A percentile compares a stretch with the other conserved stretches of the same genome.
Evolutionary conservation across 2,888 invertebrate species (phyloP).

Genomic region (Druceiella hillmani): DNA sequence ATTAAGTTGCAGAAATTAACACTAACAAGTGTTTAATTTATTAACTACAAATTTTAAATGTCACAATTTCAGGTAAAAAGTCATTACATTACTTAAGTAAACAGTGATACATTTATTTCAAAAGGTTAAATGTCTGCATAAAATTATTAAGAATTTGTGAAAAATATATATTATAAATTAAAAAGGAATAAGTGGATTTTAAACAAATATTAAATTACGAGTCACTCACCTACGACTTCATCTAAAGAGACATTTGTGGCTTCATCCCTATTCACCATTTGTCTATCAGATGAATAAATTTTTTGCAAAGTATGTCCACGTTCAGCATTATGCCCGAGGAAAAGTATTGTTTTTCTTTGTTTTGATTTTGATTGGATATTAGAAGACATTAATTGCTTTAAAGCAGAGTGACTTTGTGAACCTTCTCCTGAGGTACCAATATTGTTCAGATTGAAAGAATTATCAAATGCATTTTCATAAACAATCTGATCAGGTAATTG

Average conservation of each 20-base stretch:
- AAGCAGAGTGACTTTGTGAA: no score
- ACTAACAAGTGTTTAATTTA: no score
- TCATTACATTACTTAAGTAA: no score
- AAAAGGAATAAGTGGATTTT: background rate
- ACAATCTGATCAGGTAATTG: conserved; percentile 36
- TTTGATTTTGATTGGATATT: conserved; percentile 36
- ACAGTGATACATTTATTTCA: no score
- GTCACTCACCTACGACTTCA: no score
- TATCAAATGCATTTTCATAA: conserved; percentile 32
- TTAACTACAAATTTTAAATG: no score
- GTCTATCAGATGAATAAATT: conserved; percentile 37
- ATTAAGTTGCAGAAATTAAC: no score
- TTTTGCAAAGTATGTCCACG: conserved; percentile 42
- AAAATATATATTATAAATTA: conserved; percentile 11
- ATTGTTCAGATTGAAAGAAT: no score
- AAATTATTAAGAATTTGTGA: conserved; percentile 5
- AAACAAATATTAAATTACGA: conserved; percentile 26
- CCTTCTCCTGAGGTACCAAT: no score
- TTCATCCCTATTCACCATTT: conserved; percentile 30
- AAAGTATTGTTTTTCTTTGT: conserved; percentile 40
- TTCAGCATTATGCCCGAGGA: conserved; percentile 35
- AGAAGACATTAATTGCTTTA: conserved; percentile 41
- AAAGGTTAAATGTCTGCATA: no score
- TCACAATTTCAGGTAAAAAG: no score
- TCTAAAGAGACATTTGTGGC: conserved; percentile 18